Evolutionary conservation across 2,888 invertebrate genomes (phyloP), one percentile per base, ranked within the genome.

Genomic region (Drosophila fungiperda): DNA sequence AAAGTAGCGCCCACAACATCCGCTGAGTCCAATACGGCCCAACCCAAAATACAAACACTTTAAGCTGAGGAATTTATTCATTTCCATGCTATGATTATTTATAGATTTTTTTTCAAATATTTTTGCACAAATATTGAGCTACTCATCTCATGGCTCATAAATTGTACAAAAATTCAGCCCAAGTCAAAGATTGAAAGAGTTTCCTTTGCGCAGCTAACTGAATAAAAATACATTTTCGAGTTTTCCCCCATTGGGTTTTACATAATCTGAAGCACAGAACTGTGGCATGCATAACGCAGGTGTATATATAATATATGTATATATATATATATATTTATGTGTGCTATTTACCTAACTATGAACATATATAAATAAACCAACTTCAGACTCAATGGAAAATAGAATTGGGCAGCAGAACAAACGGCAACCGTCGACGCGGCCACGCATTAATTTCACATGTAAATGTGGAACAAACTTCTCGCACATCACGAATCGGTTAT

Each of bases 371-470:
- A 45, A 45, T 83, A 87, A 87, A 85, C 85, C 85, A 87, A 87
- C 83, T 63, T 55, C 65, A 48, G 58, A 72, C 70, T 64, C 48
- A 54, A 55, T 76, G 66, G 63, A 48, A 73, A 69, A 63, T 52
- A 57, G 36, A 76, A 68, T 68, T 55, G 49, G 45, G 64, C 55
- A 65, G 38, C 53, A 75, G 59, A 65, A 38, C 26, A 62, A 45
- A 45, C 12, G 45, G 23, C 23, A 45, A 8, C 62, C 55, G 68
- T 50, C 54, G 55, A 50, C 70, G 70, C 68, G 50, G 72, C 73
- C 87, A 84, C 83, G 87, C 85, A 85, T 85, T 87, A 85, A 85
- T 85, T 81, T 85, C 81, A 74, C 87, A 76, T 83, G 88, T 79
- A 78, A 87, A 85, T 85, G 85, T 87, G 85, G 87, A 71, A 83